Conservation (phyloP, 2,888 invertebrate species). For the Yponomeuta sedellus region DNA sequence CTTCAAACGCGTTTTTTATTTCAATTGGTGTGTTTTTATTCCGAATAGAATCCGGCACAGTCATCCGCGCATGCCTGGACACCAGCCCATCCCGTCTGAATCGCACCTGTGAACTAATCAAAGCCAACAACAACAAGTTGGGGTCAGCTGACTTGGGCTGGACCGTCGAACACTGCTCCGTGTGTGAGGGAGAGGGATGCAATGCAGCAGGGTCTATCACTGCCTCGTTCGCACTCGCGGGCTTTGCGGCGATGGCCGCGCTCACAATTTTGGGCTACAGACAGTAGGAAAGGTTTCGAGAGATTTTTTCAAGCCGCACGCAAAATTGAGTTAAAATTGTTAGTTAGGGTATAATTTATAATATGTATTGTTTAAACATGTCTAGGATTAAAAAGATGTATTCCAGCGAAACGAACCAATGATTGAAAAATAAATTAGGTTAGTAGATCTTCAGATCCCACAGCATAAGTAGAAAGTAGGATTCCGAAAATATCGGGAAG, state of each 20-base stretch:
- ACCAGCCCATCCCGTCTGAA: constrained; percentile 47
- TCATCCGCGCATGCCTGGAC: constrained; percentile 58
- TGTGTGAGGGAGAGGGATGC: constrained; percentile 73
- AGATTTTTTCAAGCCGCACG: no score
- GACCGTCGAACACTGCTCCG: constrained; percentile 50
- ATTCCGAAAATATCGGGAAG: no score
- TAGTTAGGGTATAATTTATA: no score
- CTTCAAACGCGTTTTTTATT: no score
- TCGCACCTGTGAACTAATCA: constrained; percentile 46
- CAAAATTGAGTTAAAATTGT: no score
- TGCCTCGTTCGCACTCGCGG: constrained; percentile 52
- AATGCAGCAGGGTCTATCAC: constrained; percentile 60
- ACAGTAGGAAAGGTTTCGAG: constrained; percentile 30
- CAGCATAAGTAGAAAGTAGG: no score
- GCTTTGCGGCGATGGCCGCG: constrained; percentile 45
- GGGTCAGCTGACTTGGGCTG: constrained; percentile 28
- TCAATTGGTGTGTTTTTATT: no score
- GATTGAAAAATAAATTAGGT: no score
- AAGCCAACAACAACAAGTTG: constrained; percentile 28
- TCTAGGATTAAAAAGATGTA: no score
- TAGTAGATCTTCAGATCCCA: no score
- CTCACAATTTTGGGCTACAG: constrained; percentile 45
- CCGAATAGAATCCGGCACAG: constrained; percentile 47
- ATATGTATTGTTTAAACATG: no score
- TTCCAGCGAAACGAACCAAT: no score